phyloP scores from a whole-genome alignment of 2,888 invertebrate species.

The Patella pellucida region DNA sequence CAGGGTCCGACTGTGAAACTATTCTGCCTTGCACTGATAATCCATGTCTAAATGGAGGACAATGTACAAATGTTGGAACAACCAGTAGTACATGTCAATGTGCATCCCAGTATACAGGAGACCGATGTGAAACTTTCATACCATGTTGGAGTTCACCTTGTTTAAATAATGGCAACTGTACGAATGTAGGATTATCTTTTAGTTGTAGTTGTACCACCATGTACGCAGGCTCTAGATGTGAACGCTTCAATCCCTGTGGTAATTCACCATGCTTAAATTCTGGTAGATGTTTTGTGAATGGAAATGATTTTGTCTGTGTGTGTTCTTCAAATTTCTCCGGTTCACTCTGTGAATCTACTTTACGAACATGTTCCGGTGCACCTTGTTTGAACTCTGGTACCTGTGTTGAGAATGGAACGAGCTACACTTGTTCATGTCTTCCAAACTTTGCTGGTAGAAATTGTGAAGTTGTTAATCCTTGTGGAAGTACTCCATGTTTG shows the following conservation, averaged over 20 bases:
- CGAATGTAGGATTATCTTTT: constrained; percentile 36
- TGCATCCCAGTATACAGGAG: constrained; percentile 27
- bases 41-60: constrained; percentile 48
- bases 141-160: constrained; percentile 45
- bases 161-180: constrained; percentile 51
- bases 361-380: constrained; percentile 22
- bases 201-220: constrained; percentile 45
- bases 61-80: constrained; percentile 31
- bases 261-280: constrained; percentile 44
- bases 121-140: constrained; percentile 32
- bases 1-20: constrained; percentile 33
- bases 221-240: constrained; percentile 43
- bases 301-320: constrained; percentile 36
- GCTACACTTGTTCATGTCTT: constrained; percentile 36
- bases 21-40: constrained; percentile 38
- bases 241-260: constrained; percentile 39
- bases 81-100: constrained; percentile 37
- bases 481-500: constrained; percentile 45
- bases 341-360: constrained; percentile 34
- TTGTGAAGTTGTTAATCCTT: constrained; percentile 45
- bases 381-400: constrained; percentile 37
- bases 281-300: constrained; percentile 34
- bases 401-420: constrained; percentile 20
- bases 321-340: constrained; percentile 43
- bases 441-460: constrained; percentile 38